A percentile compares a stretch with the other conserved stretches of the same genome.
Conservation (phyloP, 1,140 invertebrate species). For the Brachionus asplanchnoidis region DNA sequence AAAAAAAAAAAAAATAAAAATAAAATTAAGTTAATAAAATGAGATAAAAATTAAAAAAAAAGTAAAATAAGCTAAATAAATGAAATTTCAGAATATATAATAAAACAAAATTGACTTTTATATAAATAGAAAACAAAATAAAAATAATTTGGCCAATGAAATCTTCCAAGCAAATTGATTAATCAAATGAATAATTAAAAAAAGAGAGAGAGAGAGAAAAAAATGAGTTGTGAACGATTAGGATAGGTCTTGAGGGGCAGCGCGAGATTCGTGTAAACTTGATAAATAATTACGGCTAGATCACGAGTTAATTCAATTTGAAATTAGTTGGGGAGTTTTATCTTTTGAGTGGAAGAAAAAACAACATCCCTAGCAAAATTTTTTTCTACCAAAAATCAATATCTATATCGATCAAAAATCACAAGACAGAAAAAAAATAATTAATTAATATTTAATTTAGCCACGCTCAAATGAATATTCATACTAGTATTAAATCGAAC, state of each 20-base stretch:
- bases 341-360: neutral
- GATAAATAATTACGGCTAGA: neutral
- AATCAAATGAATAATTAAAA: neutral
- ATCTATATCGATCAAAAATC: slow-evolving; percentile 9
- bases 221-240: neutral
- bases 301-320: neutral
- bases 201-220: neutral
- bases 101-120: too few relatives aligned
- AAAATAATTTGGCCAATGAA: too few relatives aligned
- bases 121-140: too few relatives aligned
- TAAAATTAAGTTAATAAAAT: too few relatives aligned
- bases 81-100: too few relatives aligned
- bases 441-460: slow-evolving; percentile 32
- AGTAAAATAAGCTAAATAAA: too few relatives aligned
- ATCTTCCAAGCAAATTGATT: neutral
- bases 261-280: neutral
- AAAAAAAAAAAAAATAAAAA: too few relatives aligned
- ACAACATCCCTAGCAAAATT: slow-evolving; percentile 7
- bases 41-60: too few relatives aligned
- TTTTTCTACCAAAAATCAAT: slow-evolving; percentile 25
- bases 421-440: slow-evolving; percentile 6
- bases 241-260: neutral
- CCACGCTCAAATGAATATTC: slow-evolving; percentile 23
- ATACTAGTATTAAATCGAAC: neutral
- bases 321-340: neutral